A percentile compares a stretch with the other conserved stretches of the same genome.
phyloP scores from a whole-genome alignment of 1,140 invertebrate genomes.

The Batillaria attramentaria region DNA sequence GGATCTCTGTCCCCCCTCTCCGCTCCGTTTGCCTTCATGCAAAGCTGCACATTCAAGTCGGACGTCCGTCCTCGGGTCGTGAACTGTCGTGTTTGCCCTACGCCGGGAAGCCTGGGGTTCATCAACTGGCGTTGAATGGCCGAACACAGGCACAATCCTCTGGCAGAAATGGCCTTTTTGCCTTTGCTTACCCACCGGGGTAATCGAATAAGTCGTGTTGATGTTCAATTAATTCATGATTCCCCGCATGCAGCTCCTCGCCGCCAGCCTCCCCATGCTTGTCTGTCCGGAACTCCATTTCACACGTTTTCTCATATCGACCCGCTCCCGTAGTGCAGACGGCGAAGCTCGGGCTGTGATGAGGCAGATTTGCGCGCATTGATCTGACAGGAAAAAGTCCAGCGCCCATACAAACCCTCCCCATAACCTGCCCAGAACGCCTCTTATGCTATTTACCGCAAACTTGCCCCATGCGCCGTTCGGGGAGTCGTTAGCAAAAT shows the following conservation, averaged over 20 bases:
- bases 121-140: conserved; percentile 9
- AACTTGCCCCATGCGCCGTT: not conserved
- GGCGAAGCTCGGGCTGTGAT: no score
- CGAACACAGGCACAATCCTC: conserved; percentile 20
- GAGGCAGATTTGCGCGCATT: conserved; percentile 29
- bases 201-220: conserved; percentile 33
- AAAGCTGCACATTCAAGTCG: not conserved
- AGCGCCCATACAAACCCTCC: conserved; percentile 10
- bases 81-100: conserved; percentile 12
- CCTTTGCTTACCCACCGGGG: conserved; percentile 20
- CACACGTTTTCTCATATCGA: conserved; percentile 25
- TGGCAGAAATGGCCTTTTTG: not conserved
- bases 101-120: not conserved
- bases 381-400: conserved; percentile 27
- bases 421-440: not conserved
- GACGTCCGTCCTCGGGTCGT: conserved; percentile 6
- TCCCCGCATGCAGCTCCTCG: no score
- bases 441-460: conserved; percentile 18
- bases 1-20: not conserved
- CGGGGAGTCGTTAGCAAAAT: conserved; percentile 26
- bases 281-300: conserved; percentile 16
- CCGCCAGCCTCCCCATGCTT: no score
- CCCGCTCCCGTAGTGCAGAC: no score
- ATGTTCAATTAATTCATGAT: conserved; percentile 36
- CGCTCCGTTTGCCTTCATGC: not conserved